Evolutionary conservation across 2,113 vertebrate species (phyloP), one percentile per base, ranked within the genome.

Genomic region (Capreolus pygargus): DNA sequence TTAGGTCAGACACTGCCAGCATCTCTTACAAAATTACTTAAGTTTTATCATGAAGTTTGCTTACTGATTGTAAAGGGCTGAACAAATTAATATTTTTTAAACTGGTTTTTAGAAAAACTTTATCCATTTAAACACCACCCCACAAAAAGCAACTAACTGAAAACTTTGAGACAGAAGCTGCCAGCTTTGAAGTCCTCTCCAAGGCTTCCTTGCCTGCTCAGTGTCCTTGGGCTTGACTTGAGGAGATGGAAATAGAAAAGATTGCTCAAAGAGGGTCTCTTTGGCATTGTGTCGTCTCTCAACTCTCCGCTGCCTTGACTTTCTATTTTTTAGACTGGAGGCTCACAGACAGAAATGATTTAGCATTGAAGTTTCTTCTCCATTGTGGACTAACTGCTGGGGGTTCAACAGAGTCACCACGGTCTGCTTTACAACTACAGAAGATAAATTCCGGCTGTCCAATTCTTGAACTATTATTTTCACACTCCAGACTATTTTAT

Each of bases 1-100:
- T 21, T n/a, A 61, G 5, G 47, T 81, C 88, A 95, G 57, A 64
- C 33, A 86, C 0, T n/a, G n/a, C 47, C 6, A 39, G 90, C 50
- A 45, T 74, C 55, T 86, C 6, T 79, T 84, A 79, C 25, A 83
- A 67, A 88, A 84, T 86, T 61, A 94, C 8, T 30, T 25, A 79
- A 39, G 17, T 89, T 93, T 96, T 84, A 86, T 47, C 67, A 47
- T 58, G 39, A 85, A 60, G 45, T 93, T 55, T 94, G 39, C 19
- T 85, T 33, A 27, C 7, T 36, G 36, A 91, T 47, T 60, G 0
- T 61, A 93, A 95, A 95, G 55, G 67, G 15, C 5, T 39, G 16
- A 92, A 55, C 36, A 84, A 33, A 87, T 96, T 64, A 95, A 91
- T 50, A 86, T 78, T 12, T 55, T 90, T 96, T 94, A 86, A 95